Evolutionary conservation across 2,888 invertebrate species (phyloP).

Genomic region (Cataglyphis albicans): DNA sequence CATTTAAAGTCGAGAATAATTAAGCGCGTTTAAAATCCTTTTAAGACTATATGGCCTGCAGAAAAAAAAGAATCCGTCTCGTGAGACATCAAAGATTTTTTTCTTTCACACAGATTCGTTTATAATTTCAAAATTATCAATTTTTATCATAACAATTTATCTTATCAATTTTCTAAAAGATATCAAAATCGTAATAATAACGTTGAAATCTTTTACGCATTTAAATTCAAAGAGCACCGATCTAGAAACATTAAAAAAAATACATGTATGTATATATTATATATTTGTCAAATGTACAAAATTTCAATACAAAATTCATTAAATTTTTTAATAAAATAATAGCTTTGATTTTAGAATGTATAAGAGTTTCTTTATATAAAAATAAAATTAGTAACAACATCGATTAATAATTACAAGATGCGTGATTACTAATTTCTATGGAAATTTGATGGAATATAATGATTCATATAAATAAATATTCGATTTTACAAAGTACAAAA

Average conservation of each 20-base stretch:
- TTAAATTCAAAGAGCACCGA: too few species aligned
- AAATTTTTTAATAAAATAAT: neutral
- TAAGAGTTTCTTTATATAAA: neutral
- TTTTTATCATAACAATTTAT: neutral
- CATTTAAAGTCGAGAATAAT: slow-evolving; percentile 71
- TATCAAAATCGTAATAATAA: too few species aligned
- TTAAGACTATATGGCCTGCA: too few species aligned
- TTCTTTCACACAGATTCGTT: neutral
- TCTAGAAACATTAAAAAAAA: neutral
- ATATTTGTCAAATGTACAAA: neutral
- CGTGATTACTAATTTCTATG: neutral
- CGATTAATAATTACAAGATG: neutral
- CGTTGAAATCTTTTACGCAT: too few species aligned
- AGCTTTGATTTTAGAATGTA: neutral
- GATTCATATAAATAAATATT: slow-evolving; percentile 41
- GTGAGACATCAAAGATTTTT: neutral
- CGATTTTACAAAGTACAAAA: slow-evolving; percentile 46
- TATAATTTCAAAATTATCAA: neutral
- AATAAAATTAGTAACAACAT: neutral
- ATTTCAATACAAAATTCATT: neutral
- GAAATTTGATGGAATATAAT: neutral
- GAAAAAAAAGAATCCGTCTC: neutral
- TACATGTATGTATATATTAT: neutral
- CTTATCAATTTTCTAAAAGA: neutral
- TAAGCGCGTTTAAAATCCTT: neutral